phyloP scores from a whole-genome alignment of 2,797 vertebrate species.

The Lateolabrax maculatus region DNA sequence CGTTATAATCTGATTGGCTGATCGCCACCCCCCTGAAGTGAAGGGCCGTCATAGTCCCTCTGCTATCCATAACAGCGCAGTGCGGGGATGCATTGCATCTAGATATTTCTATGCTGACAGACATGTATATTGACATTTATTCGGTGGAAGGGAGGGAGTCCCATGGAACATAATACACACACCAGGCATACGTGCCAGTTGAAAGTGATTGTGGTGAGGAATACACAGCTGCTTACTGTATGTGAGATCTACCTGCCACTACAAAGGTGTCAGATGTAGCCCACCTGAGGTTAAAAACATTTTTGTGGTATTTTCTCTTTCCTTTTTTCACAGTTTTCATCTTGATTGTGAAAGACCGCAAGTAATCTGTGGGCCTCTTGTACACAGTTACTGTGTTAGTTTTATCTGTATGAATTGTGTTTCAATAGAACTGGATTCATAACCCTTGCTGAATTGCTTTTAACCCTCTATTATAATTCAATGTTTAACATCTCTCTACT shows the following conservation, averaged over 20 bases:
- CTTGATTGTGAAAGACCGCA: neutral
- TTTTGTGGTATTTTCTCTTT: neutral
- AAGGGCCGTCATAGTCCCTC: slow-evolving; percentile 9
- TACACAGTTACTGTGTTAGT: neutral
- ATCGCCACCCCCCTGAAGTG: slow-evolving; percentile 29
- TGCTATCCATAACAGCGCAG: slow-evolving; percentile 23
- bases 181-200: neutral
- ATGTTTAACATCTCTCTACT: no score
- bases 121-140: slow-evolving; percentile 48
- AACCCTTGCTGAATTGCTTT: neutral
- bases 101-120: slow-evolving; percentile 23
- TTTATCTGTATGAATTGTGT: neutral
- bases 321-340: neutral
- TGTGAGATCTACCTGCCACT: neutral
- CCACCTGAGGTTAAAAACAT: neutral
- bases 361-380: neutral
- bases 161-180: slow-evolving; percentile 3
- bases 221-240: neutral
- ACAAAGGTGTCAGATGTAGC: slow-evolving; percentile 1
- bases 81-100: slow-evolving; percentile 9
- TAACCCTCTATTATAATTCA: no score
- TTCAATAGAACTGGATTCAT: neutral
- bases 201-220: neutral
- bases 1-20: slow-evolving; percentile 51
- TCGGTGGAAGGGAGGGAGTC: slow-evolving; percentile 17